Percentiles rank a stretch among this genome's conserved stretches.
These are phyloP conservation scores for Sebastes trivittatus DNA, from an alignment of 2,797 vertebrate species.

Conservation along the genomic window DNA sequence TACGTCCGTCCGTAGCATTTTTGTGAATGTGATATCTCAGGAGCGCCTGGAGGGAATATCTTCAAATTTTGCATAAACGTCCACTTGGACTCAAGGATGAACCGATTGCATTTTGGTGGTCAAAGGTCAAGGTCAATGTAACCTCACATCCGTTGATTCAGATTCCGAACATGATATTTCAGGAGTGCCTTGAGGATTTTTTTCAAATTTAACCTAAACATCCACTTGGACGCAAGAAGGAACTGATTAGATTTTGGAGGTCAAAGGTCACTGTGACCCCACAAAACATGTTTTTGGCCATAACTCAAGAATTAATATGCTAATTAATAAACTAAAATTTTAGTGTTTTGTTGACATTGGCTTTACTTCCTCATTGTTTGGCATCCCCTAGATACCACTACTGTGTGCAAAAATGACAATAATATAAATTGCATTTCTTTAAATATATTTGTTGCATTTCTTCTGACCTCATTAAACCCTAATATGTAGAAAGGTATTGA, in stretches of 20 bases:
- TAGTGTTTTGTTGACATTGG: background rate
- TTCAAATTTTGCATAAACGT: too few relatives aligned
- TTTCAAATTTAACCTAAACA: background rate
- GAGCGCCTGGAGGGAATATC: too few relatives aligned
- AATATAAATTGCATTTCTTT: background rate
- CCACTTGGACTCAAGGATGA: too few relatives aligned
- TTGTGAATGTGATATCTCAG: background rate
- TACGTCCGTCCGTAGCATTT: accelerated
- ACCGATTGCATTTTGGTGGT: too few relatives aligned
- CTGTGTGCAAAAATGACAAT: background rate
- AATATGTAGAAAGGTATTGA: background rate
- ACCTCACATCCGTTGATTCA: too few relatives aligned
- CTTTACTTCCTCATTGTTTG: background rate
- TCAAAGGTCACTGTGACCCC: background rate
- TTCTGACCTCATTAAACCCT: background rate
- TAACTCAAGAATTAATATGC: background rate
- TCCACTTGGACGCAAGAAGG: background rate
- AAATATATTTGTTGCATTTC: background rate
- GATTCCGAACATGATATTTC: too few relatives aligned
- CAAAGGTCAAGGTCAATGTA: too few relatives aligned
- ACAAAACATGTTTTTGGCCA: accelerated
- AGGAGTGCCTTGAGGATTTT: background rate
- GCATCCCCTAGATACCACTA: background rate
- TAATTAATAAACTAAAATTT: background rate
- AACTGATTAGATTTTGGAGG: background rate